Base-by-base conservation (phyloP, 64 coral and sea anemone genomes). In the Porites australiensis region DNA sequence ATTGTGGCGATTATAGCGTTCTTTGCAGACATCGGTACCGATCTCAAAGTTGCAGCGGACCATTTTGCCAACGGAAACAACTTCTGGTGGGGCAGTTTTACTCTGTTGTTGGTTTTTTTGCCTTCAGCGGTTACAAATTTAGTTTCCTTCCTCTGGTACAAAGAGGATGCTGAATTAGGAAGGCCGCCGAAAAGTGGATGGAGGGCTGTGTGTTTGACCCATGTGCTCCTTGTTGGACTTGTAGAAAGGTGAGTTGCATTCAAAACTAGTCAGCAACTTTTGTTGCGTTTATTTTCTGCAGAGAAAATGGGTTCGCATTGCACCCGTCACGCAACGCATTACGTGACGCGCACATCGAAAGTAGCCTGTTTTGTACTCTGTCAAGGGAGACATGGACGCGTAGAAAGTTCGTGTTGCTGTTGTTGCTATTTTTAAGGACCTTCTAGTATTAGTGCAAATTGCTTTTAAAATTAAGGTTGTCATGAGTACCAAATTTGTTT, bases 81-180 rank as follows among this genome's bases (percentile, higher is more conserved):
- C 71, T 94, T 70, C 64, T 98, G 95, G 95, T 98, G 95, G 95
- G 84, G 92, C 5, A 59, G 72, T 62, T 81, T 98, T 7, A 98
- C 95, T 4, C 44, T 87, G 0, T n/a, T 90, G 43, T 71, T 98
- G 44, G 95, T 98, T 14, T 15, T 91, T 13, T 66, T 94, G 43
- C 95, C 95, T 50, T 83, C 95, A 11, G 5, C 91, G 6, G 11
- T 98, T 6, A 89, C 90, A 50, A 98, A 98, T 82, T 11, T 98
- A 0, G 83, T 98, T 1, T 98, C 95, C 8, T 94, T 90, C 52
- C 94, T 94, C 83, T 98, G 92, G 82, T 98, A 98, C 88, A 86
- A 91, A 57, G 95, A 98, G 5, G 95, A 98, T 58, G 48, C 91
- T n/a, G 20, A 74, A 14, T 76, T 64, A 16, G 58, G 9, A 62